Conservation (phyloP, 2,113 vertebrate genomes). For the Recurvirostra avosetta region DNA sequence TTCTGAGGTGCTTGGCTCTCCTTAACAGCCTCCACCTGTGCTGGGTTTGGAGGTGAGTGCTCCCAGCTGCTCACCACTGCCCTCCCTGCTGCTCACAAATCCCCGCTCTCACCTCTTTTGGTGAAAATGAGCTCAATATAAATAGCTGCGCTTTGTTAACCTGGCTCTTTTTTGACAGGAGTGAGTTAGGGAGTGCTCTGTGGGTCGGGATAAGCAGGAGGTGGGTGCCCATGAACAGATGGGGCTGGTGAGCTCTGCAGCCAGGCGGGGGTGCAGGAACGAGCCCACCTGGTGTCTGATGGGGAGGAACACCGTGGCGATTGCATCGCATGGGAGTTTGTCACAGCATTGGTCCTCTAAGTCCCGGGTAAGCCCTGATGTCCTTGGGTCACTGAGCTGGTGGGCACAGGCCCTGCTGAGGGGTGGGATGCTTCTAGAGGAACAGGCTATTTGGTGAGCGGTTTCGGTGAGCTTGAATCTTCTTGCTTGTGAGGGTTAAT, state of each 20-base stretch:
- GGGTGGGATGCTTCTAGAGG: not conserved
- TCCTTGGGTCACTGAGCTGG: not conserved
- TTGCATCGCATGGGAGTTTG: rapidly evolving
- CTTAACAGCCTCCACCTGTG: not conserved
- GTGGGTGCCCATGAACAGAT: not conserved
- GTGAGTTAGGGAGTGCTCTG: too few relatives aligned
- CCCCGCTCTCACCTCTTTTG: not conserved
- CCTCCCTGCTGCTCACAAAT: not conserved
- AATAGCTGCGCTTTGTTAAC: not conserved
- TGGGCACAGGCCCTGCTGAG: not conserved
- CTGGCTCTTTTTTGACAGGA: not conserved
- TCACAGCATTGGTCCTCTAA: rapidly evolving
- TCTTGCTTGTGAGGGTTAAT: not conserved
- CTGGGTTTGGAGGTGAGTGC: not conserved
- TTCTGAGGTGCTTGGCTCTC: not conserved
- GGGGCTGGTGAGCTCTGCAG: not conserved
- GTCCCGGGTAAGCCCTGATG: not conserved
- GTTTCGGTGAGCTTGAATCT: not conserved
- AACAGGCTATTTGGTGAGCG: not conserved
- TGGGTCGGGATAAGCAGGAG: not conserved
- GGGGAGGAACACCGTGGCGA: rapidly evolving
- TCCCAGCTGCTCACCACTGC: not conserved
- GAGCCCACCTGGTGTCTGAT: rapidly evolving
- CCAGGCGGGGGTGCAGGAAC: not conserved
- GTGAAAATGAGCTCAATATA: not conserved